A percentile compares a stretch with the other conserved stretches of the same genome.
Evolutionary conservation across 1,140 invertebrate genomes (phyloP).

Genomic region (Trachymyrmex septentrionalis): DNA sequence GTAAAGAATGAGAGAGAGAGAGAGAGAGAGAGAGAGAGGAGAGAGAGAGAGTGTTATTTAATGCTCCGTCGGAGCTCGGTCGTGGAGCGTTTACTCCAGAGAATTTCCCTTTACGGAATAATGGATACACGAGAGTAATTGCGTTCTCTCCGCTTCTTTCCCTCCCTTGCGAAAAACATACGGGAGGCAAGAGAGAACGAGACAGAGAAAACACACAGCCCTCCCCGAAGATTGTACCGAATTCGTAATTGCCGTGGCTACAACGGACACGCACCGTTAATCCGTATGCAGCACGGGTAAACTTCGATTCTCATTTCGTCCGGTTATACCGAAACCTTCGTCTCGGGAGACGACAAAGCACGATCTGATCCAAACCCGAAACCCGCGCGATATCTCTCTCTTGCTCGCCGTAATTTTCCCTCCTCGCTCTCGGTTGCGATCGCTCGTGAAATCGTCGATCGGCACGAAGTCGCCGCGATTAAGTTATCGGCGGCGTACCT

Average conservation of each 20-base stretch:
- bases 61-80: conserved; percentile 55
- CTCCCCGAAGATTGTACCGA: not conserved
- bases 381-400: not conserved
- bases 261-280: conserved; percentile 39
- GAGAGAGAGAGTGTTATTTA: conserved; percentile 40
- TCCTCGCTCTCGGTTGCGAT: conserved; percentile 15
- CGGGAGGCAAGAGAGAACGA: not conserved
- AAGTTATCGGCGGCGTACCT: conserved; percentile 14
- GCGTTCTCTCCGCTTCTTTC: not conserved
- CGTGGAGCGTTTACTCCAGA: conserved; percentile 30
- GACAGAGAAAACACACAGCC: not conserved
- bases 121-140: conserved; percentile 59
- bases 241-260: conserved; percentile 45
- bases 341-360: not conserved
- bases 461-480: conserved; percentile 10
- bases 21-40: not conserved
- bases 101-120: conserved; percentile 15
- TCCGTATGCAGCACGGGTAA: not conserved
- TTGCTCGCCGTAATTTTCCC: not conserved
- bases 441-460: conserved; percentile 1
- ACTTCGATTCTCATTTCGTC: not conserved
- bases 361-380: not conserved
- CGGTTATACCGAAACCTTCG: not conserved
- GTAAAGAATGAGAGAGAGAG: not conserved
- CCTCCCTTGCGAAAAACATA: not conserved